These are phyloP conservation scores for Anaspis maculata DNA, from an alignment of 2,888 invertebrate genomes.

Conservation along the genomic window DNA sequence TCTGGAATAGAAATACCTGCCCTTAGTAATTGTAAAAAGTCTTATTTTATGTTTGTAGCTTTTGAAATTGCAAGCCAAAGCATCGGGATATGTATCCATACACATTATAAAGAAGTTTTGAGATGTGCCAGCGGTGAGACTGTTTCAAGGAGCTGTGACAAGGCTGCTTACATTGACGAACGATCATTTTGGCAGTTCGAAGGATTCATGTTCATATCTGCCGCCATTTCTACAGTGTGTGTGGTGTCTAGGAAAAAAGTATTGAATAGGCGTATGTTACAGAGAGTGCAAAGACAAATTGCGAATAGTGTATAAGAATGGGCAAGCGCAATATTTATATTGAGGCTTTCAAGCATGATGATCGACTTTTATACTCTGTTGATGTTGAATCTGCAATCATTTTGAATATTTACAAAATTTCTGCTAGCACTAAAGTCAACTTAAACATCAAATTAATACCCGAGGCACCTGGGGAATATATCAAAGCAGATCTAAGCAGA, in stretches of 20 bases:
- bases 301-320: slow-evolving; percentile 49
- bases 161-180: slow-evolving; percentile 77
- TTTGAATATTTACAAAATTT: slow-evolving; percentile 21
- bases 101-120: slow-evolving; percentile 75
- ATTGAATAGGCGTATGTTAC: slow-evolving; percentile 57
- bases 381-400: slow-evolving; percentile 23
- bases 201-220: slow-evolving; percentile 57
- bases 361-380: slow-evolving; percentile 12
- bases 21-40: background rate
- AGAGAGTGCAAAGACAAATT: slow-evolving; percentile 62
- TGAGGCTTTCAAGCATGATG: slow-evolving; percentile 11
- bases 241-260: slow-evolving; percentile 59
- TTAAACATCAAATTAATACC: slow-evolving; percentile 15
- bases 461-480: slow-evolving; percentile 19
- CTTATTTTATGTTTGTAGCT: slow-evolving; percentile 44
- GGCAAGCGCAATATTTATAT: slow-evolving; percentile 16
- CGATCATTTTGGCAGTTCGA: slow-evolving; percentile 78
- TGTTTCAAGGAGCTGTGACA: slow-evolving; percentile 77
- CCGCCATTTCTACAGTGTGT: slow-evolving; percentile 55
- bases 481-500: slow-evolving; percentile 34
- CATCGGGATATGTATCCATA: slow-evolving; percentile 73
- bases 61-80: slow-evolving; percentile 78
- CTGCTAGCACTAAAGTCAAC: slow-evolving; percentile 14
- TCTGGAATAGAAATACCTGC: background rate
- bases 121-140: slow-evolving; percentile 74